Evolutionary conservation across 2,797 vertebrate species (phyloP).

Genomic region (Bryconaethiops microstoma): DNA sequence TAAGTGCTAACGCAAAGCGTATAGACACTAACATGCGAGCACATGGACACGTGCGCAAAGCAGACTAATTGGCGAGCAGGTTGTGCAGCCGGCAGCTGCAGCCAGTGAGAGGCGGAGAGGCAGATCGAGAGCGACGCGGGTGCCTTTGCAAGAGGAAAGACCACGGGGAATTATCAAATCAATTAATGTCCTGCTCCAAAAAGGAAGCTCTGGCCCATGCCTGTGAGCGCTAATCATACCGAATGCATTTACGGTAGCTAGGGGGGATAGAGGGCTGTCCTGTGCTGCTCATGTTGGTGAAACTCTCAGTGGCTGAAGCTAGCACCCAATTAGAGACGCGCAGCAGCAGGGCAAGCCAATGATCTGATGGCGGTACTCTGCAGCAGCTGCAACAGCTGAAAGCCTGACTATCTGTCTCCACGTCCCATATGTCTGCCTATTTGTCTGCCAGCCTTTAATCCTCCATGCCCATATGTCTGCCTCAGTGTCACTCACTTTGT

Average conservation of each 20-base stretch:
- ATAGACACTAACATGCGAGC: slow-evolving; percentile 31
- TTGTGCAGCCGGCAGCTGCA: slow-evolving; percentile 48
- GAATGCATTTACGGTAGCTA: slow-evolving; percentile 57
- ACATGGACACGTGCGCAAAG: slow-evolving; percentile 27
- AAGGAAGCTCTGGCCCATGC: slow-evolving; percentile 75
- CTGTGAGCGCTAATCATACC: slow-evolving; percentile 86
- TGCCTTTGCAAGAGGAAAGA: slow-evolving; percentile 62
- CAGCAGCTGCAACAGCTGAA: background rate
- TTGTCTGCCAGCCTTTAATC: background rate
- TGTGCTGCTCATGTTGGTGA: background rate
- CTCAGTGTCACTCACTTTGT: background rate
- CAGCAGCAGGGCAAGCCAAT: background rate
- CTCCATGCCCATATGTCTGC: background rate
- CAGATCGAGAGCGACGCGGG: slow-evolving; percentile 59
- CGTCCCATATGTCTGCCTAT: background rate
- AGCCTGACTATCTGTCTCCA: background rate
- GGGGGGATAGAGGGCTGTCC: background rate
- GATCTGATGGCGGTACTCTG: slow-evolving; percentile 34
- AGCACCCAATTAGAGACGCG: slow-evolving; percentile 47
- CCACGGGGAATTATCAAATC: slow-evolving; percentile 92
- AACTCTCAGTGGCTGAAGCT: slow-evolving; percentile 37
- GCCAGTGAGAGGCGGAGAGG: slow-evolving; percentile 53
- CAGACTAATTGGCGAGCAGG: slow-evolving; percentile 66
- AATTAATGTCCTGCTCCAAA: slow-evolving; percentile 92
- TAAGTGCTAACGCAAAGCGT: slow-evolving; percentile 47